Base-by-base conservation (phyloP, 2,888 invertebrate genomes). In the Enchytraeus crypticus region DNA sequence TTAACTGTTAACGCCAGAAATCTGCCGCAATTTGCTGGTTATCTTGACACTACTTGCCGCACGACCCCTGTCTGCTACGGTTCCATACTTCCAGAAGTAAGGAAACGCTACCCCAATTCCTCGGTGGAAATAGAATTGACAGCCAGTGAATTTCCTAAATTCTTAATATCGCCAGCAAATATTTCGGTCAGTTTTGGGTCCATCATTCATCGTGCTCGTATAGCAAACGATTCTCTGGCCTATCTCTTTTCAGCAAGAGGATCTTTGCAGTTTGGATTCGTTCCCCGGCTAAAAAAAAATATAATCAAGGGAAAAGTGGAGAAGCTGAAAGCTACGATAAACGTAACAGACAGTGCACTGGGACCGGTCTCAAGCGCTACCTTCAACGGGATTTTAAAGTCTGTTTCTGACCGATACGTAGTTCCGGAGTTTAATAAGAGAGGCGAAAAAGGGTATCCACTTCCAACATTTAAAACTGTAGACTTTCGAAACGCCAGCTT, bases 91-190 rank as follows among this genome's bases (percentile, higher is more conserved):
- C 54, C 54, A 8, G 23, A n/a, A 21, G 38, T 34, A 5, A 34
- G 21, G 14, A 38, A 18, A 14, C 23, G n/a, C 23, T 54, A 54
- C 33, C 54, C 54, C 21, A 54, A 54, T 38, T 33, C 54, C 11
- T 23, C 54, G 34, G 38, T 38, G 11, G 54, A 54, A 38, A 21
- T 54, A 18, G 54, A 54, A 38, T 23, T 54, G 33, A 38, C 43
- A 54, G 54, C 21, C 0, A 21, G 26, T 34, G 38, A 34, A 11
- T 38, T n/a, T 5, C 54, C 54, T 5, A 54, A 14, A 33, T 33
- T 26, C 21, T 21, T 27, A 26, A 34, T 54, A 8, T 23, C 34
- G 18, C 8, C 8, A 0, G 43, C 54, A 26, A 38, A 34, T 14
- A 2, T 54, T 2, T 18, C 26, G 14, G 54, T 21, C 8, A 26